Evolutionary conservation across 2,797 vertebrate genomes (phyloP).

Genomic region (Mus caroli): DNA sequence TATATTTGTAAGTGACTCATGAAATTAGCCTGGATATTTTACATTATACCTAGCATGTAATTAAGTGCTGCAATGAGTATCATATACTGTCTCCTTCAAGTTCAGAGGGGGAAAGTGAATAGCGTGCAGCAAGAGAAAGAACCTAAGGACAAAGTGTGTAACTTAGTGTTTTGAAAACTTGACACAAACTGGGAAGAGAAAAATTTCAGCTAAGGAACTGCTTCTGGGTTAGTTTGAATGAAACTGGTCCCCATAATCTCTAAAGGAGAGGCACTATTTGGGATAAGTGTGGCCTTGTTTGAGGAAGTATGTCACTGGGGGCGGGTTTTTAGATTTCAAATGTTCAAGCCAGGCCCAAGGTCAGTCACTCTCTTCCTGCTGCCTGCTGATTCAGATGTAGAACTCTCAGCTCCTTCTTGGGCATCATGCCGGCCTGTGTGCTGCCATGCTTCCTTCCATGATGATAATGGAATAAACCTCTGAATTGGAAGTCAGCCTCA

Average conservation of each 20-base stretch:
- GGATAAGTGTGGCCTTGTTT: too few relatives aligned
- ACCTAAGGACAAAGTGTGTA: neutral
- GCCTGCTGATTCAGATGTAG: neutral
- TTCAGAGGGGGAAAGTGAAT: neutral
- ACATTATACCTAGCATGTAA: conserved; percentile 25
- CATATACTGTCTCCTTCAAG: neutral
- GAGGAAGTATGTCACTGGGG: neutral
- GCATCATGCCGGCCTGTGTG: neutral
- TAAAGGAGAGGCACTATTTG: neutral
- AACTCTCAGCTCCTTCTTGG: neutral
- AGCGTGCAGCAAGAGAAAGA: neutral
- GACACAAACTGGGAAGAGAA: neutral
- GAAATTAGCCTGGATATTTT: conserved; percentile 25
- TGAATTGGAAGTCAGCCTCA: neutral
- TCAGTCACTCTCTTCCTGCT: neutral
- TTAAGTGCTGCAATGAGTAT: conserved; percentile 46
- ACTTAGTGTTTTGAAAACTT: neutral
- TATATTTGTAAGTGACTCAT: conserved; percentile 62
- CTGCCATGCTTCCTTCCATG: neutral
- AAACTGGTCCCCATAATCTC: neutral
- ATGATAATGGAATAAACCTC: too few relatives aligned
- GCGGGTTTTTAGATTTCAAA: neutral
- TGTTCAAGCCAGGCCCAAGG: neutral
- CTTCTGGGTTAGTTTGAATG: neutral
- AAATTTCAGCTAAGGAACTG: neutral